phyloP scores from a whole-genome alignment of 2,797 vertebrate species.

The Coregonus ussuriensis region DNA sequence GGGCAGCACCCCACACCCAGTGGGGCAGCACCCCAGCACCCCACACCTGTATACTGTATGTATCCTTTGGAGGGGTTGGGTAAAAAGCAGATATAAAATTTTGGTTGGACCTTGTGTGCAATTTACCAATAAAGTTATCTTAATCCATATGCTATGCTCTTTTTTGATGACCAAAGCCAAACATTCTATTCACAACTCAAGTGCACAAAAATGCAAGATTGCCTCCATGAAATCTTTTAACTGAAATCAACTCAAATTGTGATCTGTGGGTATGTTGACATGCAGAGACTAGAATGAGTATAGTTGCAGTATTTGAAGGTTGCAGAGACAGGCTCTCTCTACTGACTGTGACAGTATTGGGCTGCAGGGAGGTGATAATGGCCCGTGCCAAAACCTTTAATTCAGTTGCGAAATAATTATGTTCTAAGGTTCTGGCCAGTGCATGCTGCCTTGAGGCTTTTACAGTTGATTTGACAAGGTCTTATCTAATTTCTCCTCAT shows the following conservation, averaged over 20 bases:
- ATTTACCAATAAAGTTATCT: too few relatives aligned
- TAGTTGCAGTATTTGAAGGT: neutral
- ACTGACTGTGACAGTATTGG: slow-evolving; percentile 2
- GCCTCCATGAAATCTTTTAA: neutral
- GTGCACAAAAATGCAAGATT: neutral
- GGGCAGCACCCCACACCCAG: too few relatives aligned
- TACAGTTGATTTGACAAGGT: neutral
- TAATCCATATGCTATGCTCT: neutral
- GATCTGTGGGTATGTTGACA: neutral
- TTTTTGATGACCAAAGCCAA: neutral
- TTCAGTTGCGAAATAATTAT: too few relatives aligned
- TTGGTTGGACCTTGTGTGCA: too few relatives aligned
- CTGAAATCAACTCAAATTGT: neutral
- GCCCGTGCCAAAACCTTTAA: neutral
- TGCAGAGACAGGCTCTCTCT: neutral
- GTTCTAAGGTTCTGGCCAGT: neutral
- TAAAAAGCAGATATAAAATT: too few relatives aligned
- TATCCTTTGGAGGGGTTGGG: too few relatives aligned
- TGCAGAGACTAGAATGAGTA: neutral
- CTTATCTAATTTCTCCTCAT: neutral
- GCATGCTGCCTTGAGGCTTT: slow-evolving; percentile 18
- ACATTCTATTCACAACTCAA: neutral
- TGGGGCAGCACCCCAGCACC: too few relatives aligned
- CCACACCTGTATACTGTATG: too few relatives aligned
- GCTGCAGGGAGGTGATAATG: slow-evolving; percentile 26